Conservation (phyloP, 2,113 vertebrate species). For the Nibea coibor region DNA sequence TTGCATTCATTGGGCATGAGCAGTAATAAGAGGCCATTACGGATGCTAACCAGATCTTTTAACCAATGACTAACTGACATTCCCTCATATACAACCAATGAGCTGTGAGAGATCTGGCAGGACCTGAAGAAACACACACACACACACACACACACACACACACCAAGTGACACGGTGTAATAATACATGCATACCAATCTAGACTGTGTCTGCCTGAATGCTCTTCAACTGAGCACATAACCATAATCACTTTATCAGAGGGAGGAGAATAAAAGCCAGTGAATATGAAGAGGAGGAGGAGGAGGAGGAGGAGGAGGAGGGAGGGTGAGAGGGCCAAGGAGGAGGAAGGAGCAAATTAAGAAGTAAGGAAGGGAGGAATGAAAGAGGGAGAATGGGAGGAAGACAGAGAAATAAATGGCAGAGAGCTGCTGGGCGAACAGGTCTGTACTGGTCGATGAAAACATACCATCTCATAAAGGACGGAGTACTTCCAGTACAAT, state of each 20-base stretch:
- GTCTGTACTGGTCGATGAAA: neutral
- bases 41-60: conserved; percentile 75
- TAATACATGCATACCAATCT: conserved; percentile 98
- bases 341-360: conserved; percentile 53
- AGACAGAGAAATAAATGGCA: conserved; percentile 24
- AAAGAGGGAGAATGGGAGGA: conserved; percentile 10
- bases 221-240: conserved; percentile 88
- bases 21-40: conserved; percentile 69
- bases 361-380: conserved; percentile 54
- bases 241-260: conserved; percentile 95
- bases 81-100: conserved; percentile 72
- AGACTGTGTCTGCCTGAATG: conserved; percentile 92
- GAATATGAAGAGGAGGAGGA: conserved; percentile 48
- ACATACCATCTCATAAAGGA: neutral
- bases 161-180: conserved; percentile 75
- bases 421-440: neutral
- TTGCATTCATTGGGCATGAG: conserved; percentile 28
- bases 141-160: conserved; percentile 43
- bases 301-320: conserved; percentile 34
- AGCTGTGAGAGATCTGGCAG: conserved; percentile 64
- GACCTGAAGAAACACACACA: conserved; percentile 23
- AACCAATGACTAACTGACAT: conserved; percentile 74
- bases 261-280: conserved; percentile 66
- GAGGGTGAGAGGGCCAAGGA: conserved; percentile 1
- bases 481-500: neutral